Evolutionary conservation across 2,113 vertebrate genomes (phyloP), one percentile per base, ranked within the genome.

Genomic region (Psittacula cyanocephala): DNA sequence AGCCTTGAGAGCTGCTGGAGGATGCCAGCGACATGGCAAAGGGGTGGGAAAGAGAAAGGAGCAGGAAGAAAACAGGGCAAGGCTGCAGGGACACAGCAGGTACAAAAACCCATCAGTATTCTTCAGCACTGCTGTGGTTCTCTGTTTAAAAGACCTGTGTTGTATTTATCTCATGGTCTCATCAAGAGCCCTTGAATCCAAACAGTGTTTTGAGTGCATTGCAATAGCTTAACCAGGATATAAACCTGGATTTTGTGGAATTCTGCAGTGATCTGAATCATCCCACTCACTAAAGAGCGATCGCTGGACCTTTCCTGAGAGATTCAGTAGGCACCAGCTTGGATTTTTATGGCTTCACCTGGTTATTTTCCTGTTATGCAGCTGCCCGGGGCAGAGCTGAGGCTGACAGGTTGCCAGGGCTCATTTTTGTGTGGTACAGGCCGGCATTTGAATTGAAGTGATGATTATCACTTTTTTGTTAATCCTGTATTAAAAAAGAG

Each of bases 21-120:
- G 35, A 19, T 80, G 67, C 28, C 43, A 46, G 1, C 0, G 2
- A 1, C 7, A 0, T 17, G 60, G 27, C 47, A 25, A 10, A 59
- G 50, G 70, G 41, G 29, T 0, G 25, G 24, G 80, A 23, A 11
- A 59, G 25, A 70, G 47, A 23, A 37, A 31, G 87, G 69, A 46
- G 22, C 2, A 23, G 52, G 65, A 19, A 44, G 35, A 37, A 55
- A 17, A 4, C 57, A 7, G 18, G 1, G 33, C 46, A 6, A 11
- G 35, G 10, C 41, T 17, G 46, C 27, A 2, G 29, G 78, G n/a
- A 11, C 11, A 1, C 8, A 33, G 50, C n/a, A 55, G 20, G 47
- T 11, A 7, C 4, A 16, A 7, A n/a, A 39, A 8, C 12, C n/a
- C 6, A 6, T 18, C 29, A 9, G 10, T 33, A 49, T 4, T 3